Evolutionary conservation across 2,888 invertebrate species (phyloP), one percentile per base, ranked within the genome.

Genomic region (Trissolcus japonicus): DNA sequence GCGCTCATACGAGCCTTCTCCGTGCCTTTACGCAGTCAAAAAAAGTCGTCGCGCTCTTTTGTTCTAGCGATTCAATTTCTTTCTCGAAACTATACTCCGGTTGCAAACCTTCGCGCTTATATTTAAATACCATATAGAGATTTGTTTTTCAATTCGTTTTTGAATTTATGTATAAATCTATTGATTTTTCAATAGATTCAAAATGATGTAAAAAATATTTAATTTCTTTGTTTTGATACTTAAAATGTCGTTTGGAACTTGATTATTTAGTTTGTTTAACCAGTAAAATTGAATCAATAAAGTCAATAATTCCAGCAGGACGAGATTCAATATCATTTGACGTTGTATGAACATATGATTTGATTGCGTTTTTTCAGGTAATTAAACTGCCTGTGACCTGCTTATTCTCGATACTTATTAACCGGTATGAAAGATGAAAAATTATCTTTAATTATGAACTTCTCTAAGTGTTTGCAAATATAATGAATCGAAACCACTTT

Each of bases 1-100:
- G 56, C 68, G 59, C 74, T 57, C 25, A 63, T 57, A 68, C 43
- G 41, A 29, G 40, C 62, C 40, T 59, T 16, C 16, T 46, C 3
- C 43, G 6, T 43, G 13, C n/a, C 2, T 43, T 4, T 46, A n/a
- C n/a, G 14, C 14, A 14, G 6, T 46, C 14, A 16, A 46, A 46
- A n/a, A 46, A 46, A 46, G 11, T 35, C 35, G 35, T 35, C 35
- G 35, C 35, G 35, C 35, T 35, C 35, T 35, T 35, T 35, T 35
- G 35, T 7, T 35, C 9, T 11, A 7, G 35, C 35, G 2, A 11
- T 35, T 35, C 35, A 7, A 35, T 35, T 35, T 35, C 9, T 29
- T 35, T 11, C 9, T 35, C 35, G 35, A 35, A 35, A 35, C 4
- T 25, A 25, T 6, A 25, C 35, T 0, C 11, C 35, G 11, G 35